phyloP scores from a whole-genome alignment of 2,113 vertebrate species.

The Perca fluviatilis region DNA sequence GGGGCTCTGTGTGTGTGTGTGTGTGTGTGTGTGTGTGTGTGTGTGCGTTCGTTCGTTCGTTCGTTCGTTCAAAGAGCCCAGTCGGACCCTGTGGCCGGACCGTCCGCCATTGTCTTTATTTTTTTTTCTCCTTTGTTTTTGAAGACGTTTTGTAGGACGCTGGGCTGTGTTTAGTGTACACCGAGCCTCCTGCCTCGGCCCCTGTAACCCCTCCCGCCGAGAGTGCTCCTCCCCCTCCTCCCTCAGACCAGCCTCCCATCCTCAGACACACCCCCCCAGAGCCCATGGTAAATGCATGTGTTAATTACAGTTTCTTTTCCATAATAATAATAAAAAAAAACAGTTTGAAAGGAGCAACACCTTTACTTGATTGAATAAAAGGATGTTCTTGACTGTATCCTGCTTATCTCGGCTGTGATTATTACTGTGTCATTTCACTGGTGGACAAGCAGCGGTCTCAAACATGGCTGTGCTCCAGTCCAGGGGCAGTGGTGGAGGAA shows the following conservation, averaged over 20 bases:
- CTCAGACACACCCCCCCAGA: conserved; percentile 79
- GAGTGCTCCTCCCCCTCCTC: conserved; percentile 35
- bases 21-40: not conserved
- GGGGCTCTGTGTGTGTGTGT: conserved; percentile 40
- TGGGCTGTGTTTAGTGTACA: conserved; percentile 66
- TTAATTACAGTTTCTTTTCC: conserved; percentile 92
- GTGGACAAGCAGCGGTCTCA: not conserved
- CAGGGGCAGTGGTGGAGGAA: not conserved
- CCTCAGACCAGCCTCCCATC: conserved; percentile 58
- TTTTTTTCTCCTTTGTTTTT: conserved; percentile 55
- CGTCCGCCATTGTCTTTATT: conserved; percentile 67
- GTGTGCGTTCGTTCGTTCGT: no score
- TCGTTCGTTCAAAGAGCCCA: conserved; percentile 47
- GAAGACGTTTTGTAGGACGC: conserved; percentile 56
- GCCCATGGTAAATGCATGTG: conserved; percentile 91
- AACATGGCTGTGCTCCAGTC: not conserved
- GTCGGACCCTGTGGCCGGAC: conserved; percentile 64
- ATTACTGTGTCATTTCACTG: conserved; percentile 10
- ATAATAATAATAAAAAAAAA: conserved; percentile 86
- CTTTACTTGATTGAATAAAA: conserved; percentile 91
- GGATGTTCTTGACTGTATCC: conserved; percentile 90
- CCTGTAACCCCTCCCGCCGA: not conserved
- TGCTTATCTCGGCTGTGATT: conserved; percentile 37
- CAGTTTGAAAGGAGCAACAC: conserved; percentile 89
- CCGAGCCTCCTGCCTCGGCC: conserved; percentile 41